Percentiles rank a stretch among this genome's conserved stretches.
Conservation (phyloP, 2,888 invertebrate genomes). For the Synergus umbraculus region DNA sequence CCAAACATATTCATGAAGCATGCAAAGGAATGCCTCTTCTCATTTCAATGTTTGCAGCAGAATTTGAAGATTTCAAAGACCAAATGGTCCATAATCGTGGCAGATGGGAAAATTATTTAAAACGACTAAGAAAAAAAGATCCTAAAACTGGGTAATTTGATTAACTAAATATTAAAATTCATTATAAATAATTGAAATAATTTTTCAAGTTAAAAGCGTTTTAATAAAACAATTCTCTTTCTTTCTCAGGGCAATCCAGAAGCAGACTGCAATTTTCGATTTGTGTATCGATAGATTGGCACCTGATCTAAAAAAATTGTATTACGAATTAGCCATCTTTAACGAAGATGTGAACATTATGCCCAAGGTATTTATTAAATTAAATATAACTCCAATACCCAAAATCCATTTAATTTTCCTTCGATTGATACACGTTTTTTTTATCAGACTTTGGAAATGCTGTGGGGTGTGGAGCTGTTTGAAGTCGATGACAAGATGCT, state of each 20-base stretch:
- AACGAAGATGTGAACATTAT: slow-evolving; percentile 85
- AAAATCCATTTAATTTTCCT: background rate
- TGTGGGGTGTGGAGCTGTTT: slow-evolving; percentile 77
- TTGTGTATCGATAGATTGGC: slow-evolving; percentile 82
- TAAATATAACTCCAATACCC: background rate
- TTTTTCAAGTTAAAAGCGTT: background rate
- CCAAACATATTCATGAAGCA: slow-evolving; percentile 82
- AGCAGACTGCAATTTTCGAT: slow-evolving; percentile 71
- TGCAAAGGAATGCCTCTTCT: slow-evolving; percentile 86
- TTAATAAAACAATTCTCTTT: too few relatives aligned
- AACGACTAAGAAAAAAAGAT: slow-evolving; percentile 80
- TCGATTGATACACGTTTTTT: background rate
- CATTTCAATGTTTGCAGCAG: slow-evolving; percentile 83
- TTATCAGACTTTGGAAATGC: slow-evolving; percentile 77
- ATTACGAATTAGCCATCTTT: slow-evolving; percentile 83
- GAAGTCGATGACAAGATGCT: slow-evolving; percentile 83
- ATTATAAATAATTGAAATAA: background rate
- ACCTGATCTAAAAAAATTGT: slow-evolving; percentile 78
- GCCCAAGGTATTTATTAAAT: slow-evolving; percentile 77
- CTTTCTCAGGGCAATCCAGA: slow-evolving; percentile 47
- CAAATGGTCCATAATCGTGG: slow-evolving; percentile 78
- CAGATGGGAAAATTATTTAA: slow-evolving; percentile 82
- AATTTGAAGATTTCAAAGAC: slow-evolving; percentile 82
- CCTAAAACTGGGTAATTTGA: slow-evolving; percentile 70
- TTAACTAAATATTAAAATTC: background rate